Evolutionary conservation across 1,140 invertebrate species (phyloP).

Genomic region (Atopsyche davidsoni): DNA sequence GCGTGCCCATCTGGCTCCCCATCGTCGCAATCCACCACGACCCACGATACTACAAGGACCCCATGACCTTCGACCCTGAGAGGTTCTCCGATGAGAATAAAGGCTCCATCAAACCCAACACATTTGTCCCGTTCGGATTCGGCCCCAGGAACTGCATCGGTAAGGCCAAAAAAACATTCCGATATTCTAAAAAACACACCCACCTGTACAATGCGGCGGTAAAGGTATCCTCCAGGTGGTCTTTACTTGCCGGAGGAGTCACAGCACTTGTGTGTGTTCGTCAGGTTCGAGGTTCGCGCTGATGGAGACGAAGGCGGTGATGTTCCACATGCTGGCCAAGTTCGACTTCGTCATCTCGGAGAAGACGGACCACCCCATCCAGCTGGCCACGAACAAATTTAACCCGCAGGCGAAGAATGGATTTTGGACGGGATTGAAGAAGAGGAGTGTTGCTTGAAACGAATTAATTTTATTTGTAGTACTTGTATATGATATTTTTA

Average conservation of each 20-base stretch:
- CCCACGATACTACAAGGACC: slow-evolving; percentile 38
- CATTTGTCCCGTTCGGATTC: slow-evolving; percentile 49
- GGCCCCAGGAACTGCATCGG: slow-evolving; percentile 50
- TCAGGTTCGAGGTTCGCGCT: slow-evolving; percentile 46
- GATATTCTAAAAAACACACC: no score
- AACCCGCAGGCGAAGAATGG: slow-evolving; percentile 34
- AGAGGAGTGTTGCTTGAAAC: no score
- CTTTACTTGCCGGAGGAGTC: no score
- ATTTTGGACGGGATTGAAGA: slow-evolving; percentile 35
- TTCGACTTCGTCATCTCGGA: slow-evolving; percentile 34
- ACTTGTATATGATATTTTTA: no score
- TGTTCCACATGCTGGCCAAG: slow-evolving; percentile 32
- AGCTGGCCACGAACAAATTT: slow-evolving; percentile 33
- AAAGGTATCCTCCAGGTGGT: no score
- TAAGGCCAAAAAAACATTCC: no score
- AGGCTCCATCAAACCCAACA: slow-evolving; percentile 31
- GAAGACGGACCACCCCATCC: slow-evolving; percentile 37
- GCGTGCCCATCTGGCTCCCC: not conserved
- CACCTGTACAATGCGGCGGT: no score
- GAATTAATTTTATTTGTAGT: no score
- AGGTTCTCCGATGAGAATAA: slow-evolving; percentile 38
- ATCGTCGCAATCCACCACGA: slow-evolving; percentile 47
- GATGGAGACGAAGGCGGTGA: slow-evolving; percentile 42
- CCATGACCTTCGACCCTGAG: slow-evolving; percentile 45
- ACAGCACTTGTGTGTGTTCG: no score